Conservation (phyloP, 2,888 invertebrate species). For the Trachelus stipa region DNA sequence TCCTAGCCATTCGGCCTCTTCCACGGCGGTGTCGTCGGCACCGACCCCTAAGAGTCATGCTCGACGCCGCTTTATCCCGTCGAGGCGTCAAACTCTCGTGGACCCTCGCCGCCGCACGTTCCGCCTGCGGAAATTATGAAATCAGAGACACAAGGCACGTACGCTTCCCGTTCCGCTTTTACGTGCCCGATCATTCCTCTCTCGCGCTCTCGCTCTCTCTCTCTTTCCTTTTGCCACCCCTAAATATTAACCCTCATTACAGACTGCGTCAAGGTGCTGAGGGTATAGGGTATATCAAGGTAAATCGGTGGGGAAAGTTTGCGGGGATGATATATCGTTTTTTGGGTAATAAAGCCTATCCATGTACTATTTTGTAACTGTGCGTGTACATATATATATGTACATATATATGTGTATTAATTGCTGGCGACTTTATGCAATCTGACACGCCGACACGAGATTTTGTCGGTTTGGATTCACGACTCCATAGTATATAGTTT, state of each 20-base stretch:
- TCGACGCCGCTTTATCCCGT: not conserved
- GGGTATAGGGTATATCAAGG: not conserved
- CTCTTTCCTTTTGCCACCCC: conserved; percentile 28
- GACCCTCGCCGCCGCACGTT: conserved; percentile 35
- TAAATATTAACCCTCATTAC: conserved; percentile 7
- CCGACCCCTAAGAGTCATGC: not conserved
- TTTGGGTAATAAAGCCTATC: conserved; percentile 36
- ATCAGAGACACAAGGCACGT: conserved; percentile 66
- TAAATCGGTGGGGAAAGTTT: conserved; percentile 34
- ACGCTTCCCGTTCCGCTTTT: conserved; percentile 35
- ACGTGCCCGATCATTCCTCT: conserved; percentile 32
- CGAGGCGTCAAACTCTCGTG: conserved; percentile 6
- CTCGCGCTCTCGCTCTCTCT: not conserved
- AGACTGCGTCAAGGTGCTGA: not conserved
- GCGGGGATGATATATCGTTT: conserved; percentile 44
- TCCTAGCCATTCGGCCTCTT: conserved; percentile 6
- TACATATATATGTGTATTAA: not conserved
- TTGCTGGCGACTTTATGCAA: not conserved
- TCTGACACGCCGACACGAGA: not conserved
- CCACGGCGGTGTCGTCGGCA: not conserved
- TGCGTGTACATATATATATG: too few species aligned
- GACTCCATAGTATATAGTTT: not conserved
- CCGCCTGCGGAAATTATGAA: conserved; percentile 66
- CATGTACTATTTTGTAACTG: not conserved
- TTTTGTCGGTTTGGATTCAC: not conserved